Percentiles rank a stretch among this genome's conserved stretches.
phyloP scores from a whole-genome alignment of 2,797 vertebrate species.

The Sebastes elongatus region DNA sequence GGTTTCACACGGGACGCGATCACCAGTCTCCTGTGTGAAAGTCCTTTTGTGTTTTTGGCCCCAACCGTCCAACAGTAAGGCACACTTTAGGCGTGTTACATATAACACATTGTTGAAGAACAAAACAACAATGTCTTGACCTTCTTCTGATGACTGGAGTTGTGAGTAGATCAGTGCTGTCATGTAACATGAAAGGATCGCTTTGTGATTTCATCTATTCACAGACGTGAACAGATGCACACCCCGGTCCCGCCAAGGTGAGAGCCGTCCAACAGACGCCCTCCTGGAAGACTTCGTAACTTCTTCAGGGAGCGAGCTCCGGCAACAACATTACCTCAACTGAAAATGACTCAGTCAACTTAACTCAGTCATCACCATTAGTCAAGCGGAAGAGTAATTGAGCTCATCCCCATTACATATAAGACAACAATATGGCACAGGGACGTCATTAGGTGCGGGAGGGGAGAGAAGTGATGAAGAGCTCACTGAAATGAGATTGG shows the following conservation, averaged over 20 bases:
- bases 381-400: constrained; percentile 71
- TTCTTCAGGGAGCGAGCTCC: constrained; percentile 46
- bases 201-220: background rate
- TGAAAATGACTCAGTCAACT: constrained; percentile 60
- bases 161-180: background rate
- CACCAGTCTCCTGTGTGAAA: background rate
- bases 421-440: constrained; percentile 67
- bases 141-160: background rate
- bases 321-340: constrained; percentile 47
- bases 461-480: constrained; percentile 66
- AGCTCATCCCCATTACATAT: constrained; percentile 64
- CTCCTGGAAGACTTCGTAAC: constrained; percentile 24
- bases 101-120: background rate
- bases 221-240: constrained; percentile 27
- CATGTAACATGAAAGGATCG: background rate
- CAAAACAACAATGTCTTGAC: background rate
- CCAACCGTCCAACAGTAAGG: background rate
- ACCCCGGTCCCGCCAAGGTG: constrained; percentile 2
- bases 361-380: constrained; percentile 65
- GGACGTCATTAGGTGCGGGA: constrained; percentile 54
- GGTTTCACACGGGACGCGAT: no score
- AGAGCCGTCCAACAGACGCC: background rate
- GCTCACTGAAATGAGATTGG: constrained; percentile 73
- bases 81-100: background rate
- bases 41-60: background rate